Conservation (phyloP, 2,888 invertebrate species). For the Polyommatus icarus region DNA sequence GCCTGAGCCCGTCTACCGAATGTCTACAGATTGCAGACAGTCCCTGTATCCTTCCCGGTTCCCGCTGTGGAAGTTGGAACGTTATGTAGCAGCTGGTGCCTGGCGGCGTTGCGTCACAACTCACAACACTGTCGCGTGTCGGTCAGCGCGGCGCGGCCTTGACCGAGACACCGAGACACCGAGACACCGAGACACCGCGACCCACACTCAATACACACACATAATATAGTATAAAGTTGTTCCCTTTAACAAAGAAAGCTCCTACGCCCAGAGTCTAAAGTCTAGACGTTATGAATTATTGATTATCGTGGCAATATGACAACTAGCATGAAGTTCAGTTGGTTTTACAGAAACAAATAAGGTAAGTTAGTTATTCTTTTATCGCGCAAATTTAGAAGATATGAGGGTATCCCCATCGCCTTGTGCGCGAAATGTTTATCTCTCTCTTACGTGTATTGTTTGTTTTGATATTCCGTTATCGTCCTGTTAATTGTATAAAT, state of each 20-base stretch:
- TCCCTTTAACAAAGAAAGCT: background rate
- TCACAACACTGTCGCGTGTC: background rate
- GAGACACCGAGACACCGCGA: constrained; percentile 1
- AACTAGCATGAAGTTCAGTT: too few relatives aligned
- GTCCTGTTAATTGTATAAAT: background rate
- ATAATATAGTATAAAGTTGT: background rate
- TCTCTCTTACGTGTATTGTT: too few relatives aligned
- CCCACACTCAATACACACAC: background rate
- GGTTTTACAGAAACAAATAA: too few relatives aligned
- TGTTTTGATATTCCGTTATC: background rate
- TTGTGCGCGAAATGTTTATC: too few relatives aligned
- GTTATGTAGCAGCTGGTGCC: background rate
- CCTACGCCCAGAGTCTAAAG: background rate
- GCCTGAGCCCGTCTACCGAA: background rate
- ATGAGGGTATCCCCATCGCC: too few relatives aligned
- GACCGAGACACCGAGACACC: constrained; percentile 2
- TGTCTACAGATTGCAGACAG: background rate
- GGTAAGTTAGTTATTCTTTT: too few relatives aligned
- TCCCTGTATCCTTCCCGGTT: background rate
- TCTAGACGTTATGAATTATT: background rate
- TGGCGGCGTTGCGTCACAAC: background rate
- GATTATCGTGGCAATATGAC: background rate
- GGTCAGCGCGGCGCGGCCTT: background rate
- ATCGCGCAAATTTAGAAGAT: too few relatives aligned
- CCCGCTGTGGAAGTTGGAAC: background rate